Conservation (phyloP, 2,888 invertebrate species). For the Thecophora atra region DNA sequence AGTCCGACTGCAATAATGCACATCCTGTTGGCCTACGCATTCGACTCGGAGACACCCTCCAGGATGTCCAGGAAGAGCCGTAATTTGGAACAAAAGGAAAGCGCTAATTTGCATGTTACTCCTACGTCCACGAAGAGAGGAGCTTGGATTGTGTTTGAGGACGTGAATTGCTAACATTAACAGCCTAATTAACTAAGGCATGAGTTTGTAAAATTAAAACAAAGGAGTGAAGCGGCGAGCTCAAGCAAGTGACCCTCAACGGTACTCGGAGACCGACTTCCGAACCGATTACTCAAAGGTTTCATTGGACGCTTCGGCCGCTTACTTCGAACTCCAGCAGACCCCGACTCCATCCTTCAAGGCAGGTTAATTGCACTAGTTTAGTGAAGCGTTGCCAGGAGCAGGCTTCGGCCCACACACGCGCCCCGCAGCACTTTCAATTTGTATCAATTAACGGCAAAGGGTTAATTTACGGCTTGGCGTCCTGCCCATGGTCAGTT, state of each 20-base stretch:
- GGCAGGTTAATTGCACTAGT: constrained; percentile 50
- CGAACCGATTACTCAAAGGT: background rate
- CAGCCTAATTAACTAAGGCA: constrained; percentile 54
- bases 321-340: background rate
- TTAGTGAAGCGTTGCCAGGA: constrained; percentile 56
- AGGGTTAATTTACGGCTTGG: constrained; percentile 64
- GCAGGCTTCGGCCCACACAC: constrained; percentile 19
- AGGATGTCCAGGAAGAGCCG: constrained; percentile 36
- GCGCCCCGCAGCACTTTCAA: constrained; percentile 54
- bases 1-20: constrained; percentile 54
- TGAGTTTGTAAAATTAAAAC: constrained; percentile 45
- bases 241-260: background rate
- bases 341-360: background rate
- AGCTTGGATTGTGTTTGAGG: constrained; percentile 39
- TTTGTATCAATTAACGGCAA: constrained; percentile 66
- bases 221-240: background rate
- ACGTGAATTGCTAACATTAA: constrained; percentile 52
- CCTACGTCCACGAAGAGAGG: constrained; percentile 39
- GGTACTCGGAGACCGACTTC: background rate
- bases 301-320: background rate
- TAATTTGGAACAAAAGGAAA: constrained; percentile 38
- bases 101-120: constrained; percentile 42
- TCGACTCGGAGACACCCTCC: background rate
- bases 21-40: constrained; percentile 47
- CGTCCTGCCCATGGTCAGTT: constrained; percentile 53